Conservation (phyloP, 2,797 vertebrate genomes). For the Cheirogaleus major region DNA sequence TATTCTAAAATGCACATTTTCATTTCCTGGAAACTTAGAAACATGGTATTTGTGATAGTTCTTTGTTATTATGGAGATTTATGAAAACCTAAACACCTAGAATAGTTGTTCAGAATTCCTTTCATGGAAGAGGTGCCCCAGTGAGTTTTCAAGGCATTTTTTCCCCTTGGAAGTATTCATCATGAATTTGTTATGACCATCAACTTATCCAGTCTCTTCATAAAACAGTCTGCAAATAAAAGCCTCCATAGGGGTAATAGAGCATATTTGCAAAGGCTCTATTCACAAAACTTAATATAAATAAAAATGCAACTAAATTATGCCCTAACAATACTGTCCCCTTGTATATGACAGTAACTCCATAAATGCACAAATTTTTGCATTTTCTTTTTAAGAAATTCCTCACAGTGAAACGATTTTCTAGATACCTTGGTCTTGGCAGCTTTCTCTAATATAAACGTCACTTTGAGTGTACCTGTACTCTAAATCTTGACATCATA, state of each 20-base stretch:
- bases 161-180: neutral
- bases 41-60: neutral
- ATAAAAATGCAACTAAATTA: conserved; percentile 44
- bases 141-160: neutral
- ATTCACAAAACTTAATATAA: neutral
- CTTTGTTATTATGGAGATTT: neutral
- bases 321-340: neutral
- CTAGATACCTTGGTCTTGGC: neutral
- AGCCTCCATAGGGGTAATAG: conserved; percentile 25
- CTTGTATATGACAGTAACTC: neutral
- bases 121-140: neutral
- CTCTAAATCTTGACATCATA: conserved; percentile 55
- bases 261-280: conserved; percentile 32
- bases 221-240: conserved; percentile 13
- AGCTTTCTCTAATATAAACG: conserved; percentile 57
- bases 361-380: neutral
- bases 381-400: conserved; percentile 6
- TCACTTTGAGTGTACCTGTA: conserved; percentile 42
- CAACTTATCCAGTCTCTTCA: neutral
- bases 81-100: neutral
- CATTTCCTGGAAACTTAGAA: neutral
- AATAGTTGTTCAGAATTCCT: neutral
- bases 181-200: neutral
- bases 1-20: neutral
- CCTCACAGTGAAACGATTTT: conserved; percentile 32